A percentile compares a stretch with the other conserved stretches of the same genome.
These are phyloP conservation scores for Hapalemur alaotrensis DNA, from an alignment of 2,797 vertebrate genomes.

Conservation along the genomic window DNA sequence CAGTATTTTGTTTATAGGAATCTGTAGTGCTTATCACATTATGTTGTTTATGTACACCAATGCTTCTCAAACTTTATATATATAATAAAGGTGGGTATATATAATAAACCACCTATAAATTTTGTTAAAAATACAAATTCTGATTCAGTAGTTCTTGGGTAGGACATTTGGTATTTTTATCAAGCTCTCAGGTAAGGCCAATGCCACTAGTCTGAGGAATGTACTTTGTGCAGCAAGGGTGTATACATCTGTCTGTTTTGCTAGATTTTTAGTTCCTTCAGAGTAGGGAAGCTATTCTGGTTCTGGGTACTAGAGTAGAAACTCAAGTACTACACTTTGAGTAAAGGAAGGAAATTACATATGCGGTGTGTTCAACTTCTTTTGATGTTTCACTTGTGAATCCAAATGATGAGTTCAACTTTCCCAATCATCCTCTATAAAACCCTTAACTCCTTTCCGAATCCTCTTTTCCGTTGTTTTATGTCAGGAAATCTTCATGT, in stretches of 20 bases:
- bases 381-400: neutral
- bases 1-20: neutral
- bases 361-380: neutral
- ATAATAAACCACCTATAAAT: neutral
- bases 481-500: neutral
- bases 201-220: neutral
- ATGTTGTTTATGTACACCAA: neutral
- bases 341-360: neutral
- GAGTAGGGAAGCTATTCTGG: neutral
- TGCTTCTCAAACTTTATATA: neutral
- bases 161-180: neutral
- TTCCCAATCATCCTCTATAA: neutral
- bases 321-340: neutral
- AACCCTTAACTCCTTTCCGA: neutral
- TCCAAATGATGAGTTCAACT: neutral
- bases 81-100: neutral
- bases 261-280: neutral
- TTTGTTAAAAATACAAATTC: neutral
- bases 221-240: neutral
- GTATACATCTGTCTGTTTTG: neutral
- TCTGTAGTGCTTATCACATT: neutral
- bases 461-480: neutral
- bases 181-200: neutral
- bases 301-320: neutral
- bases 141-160: neutral